Conservation (phyloP, 2,797 vertebrate genomes). For the Lepus oiostolus region DNA sequence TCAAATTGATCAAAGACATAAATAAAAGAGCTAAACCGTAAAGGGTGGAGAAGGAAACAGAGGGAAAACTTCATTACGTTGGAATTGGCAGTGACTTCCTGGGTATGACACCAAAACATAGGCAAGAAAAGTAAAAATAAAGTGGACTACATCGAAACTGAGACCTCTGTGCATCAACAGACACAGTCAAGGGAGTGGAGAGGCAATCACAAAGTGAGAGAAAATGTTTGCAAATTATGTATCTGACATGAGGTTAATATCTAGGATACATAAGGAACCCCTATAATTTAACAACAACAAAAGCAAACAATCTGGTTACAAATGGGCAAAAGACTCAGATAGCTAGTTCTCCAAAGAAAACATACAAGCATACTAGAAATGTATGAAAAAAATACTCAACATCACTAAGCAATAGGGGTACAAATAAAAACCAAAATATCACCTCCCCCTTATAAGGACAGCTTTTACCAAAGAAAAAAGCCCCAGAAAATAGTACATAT, state of each 20-base stretch:
- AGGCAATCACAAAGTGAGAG: neutral
- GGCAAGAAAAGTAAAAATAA: neutral
- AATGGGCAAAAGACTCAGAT: neutral
- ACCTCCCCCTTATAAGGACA: neutral
- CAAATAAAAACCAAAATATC: neutral
- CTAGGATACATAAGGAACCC: neutral
- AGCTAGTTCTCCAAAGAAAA: neutral
- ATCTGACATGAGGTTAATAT: neutral
- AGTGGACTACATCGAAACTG: neutral
- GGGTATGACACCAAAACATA: neutral
- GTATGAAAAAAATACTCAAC: neutral
- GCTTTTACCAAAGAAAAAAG: neutral
- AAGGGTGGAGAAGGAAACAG: neutral
- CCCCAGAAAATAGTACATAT: neutral
- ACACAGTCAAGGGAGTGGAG: neutral
- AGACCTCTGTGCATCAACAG: neutral
- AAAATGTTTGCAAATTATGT: neutral
- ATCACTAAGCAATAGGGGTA: neutral
- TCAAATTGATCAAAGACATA: neutral
- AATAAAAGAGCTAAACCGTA: neutral
- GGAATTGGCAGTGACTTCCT: neutral
- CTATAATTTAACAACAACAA: neutral
- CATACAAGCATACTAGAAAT: neutral
- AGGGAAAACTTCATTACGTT: neutral
- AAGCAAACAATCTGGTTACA: neutral